Evolutionary conservation across 1,140 invertebrate genomes (phyloP).

Genomic region (Helicoverpa zea): DNA sequence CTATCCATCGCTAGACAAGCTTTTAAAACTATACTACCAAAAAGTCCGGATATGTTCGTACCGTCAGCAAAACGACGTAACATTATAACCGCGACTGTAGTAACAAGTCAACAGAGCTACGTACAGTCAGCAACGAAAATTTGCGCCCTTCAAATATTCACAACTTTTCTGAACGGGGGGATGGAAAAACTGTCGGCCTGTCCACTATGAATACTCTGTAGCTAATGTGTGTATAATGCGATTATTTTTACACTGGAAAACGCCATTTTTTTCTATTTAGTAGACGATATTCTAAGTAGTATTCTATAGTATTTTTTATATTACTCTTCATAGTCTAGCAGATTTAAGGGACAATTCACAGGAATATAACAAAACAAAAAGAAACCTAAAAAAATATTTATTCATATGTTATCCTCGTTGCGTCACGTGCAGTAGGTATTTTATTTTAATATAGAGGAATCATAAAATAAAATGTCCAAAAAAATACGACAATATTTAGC

Average conservation of each 20-base stretch:
- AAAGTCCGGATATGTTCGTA: neutral
- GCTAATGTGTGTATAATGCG: constrained; percentile 22
- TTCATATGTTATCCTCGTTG: constrained; percentile 13
- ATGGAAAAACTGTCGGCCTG: constrained; percentile 53
- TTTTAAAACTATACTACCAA: constrained; percentile 32
- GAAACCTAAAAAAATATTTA: neutral
- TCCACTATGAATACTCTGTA: neutral
- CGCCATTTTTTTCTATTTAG: neutral
- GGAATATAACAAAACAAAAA: neutral
- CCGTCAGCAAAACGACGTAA: constrained; percentile 25
- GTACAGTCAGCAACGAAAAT: constrained; percentile 62
- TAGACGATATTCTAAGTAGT: neutral
- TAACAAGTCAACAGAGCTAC: constrained; percentile 10
- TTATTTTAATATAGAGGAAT: neutral
- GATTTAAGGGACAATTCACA: neutral
- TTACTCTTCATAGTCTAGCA: neutral
- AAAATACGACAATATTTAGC: neutral
- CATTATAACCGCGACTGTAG: constrained; percentile 27
- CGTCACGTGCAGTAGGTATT: neutral
- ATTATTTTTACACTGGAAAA: constrained; percentile 13
- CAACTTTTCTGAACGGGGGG: constrained; percentile 57
- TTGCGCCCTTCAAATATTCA: constrained; percentile 70
- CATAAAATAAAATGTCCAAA: constrained; percentile 9
- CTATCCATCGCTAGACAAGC: constrained; percentile 21
- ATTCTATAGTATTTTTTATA: neutral